Percentiles rank a stretch among this genome's conserved stretches.
These are phyloP conservation scores for Drosophila pseudotalamancana DNA, from an alignment of 2,888 invertebrate species.

Conservation along the genomic window DNA sequence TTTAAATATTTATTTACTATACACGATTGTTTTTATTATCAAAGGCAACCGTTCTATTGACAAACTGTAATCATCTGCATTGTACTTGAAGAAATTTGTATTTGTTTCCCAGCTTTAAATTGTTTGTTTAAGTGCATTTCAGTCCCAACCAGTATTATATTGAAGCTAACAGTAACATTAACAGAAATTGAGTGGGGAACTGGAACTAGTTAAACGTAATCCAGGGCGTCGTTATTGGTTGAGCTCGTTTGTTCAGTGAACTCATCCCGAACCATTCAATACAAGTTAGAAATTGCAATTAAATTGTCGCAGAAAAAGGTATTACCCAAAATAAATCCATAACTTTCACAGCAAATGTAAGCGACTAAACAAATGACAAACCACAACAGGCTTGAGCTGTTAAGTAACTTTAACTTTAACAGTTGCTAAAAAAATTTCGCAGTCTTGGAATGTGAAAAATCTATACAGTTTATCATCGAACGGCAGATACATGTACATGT, in stretches of 20 bases:
- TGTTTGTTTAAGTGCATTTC: neutral
- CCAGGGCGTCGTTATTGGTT: conserved; percentile 1
- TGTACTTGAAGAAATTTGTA: too few relatives aligned
- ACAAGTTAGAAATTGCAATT: conserved; percentile 32
- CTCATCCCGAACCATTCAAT: conserved; percentile 9
- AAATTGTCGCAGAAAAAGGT: conserved; percentile 46
- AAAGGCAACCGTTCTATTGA: too few relatives aligned
- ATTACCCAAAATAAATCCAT: too few relatives aligned
- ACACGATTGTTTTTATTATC: too few relatives aligned
- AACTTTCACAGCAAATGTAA: too few relatives aligned
- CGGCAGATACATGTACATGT: conserved; percentile 18
- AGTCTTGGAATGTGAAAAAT: conserved; percentile 63
- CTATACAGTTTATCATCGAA: conserved; percentile 65
- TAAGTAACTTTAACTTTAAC: neutral
- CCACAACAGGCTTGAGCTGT: neutral
- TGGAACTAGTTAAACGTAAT: conserved; percentile 8
- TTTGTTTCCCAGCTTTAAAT: too few relatives aligned
- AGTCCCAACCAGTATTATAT: neutral
- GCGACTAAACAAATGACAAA: neutral
- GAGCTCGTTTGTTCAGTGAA: neutral
- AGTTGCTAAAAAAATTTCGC: conserved; percentile 6
- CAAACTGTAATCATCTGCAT: too few relatives aligned
- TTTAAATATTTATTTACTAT: too few relatives aligned
- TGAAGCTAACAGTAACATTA: neutral
- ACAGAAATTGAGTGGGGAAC: conserved; percentile 3